These are phyloP conservation scores for Macaria liturata DNA, from an alignment of 2,888 invertebrate genomes.

Conservation along the genomic window DNA sequence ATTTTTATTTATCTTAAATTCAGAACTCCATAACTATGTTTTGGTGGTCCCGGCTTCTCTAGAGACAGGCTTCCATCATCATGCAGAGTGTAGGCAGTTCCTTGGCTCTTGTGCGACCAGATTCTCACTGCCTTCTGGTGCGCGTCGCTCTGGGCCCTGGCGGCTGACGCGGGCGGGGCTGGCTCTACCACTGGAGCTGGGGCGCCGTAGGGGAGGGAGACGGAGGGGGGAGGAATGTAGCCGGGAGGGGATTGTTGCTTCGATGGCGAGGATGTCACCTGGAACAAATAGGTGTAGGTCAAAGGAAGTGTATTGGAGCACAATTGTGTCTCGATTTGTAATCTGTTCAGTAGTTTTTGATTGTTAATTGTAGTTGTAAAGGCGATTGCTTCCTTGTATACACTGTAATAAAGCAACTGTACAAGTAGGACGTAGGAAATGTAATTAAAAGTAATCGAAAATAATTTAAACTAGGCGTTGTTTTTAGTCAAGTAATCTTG, in stretches of 20 bases:
- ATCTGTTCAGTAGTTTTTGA: too few species aligned
- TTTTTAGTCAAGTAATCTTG: too few species aligned
- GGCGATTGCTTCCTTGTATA: too few species aligned
- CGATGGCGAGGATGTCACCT: slow-evolving; percentile 55
- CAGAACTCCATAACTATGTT: slow-evolving; percentile 36
- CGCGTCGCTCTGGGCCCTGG: slow-evolving; percentile 67
- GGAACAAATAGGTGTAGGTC: slow-evolving; percentile 27
- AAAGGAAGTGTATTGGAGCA: too few species aligned
- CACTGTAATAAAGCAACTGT: too few species aligned
- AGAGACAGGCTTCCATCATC: slow-evolving; percentile 68
- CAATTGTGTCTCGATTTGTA: too few species aligned
- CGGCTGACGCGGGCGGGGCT: slow-evolving; percentile 58
- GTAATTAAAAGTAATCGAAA: too few species aligned
- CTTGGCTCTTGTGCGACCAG: slow-evolving; percentile 71
- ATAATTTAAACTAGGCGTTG: too few species aligned
- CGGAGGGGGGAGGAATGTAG: slow-evolving; percentile 25
- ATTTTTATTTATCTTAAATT: too few species aligned
- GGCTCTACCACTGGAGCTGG: slow-evolving; percentile 51
- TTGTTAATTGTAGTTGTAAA: too few species aligned
- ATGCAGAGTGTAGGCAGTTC: slow-evolving; percentile 70
- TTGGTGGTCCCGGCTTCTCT: slow-evolving; percentile 50
- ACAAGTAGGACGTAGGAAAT: too few species aligned
- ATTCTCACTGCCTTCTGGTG: slow-evolving; percentile 71
- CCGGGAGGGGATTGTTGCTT: not conserved
- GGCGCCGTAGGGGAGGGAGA: slow-evolving; percentile 35